A percentile compares a stretch with the other conserved stretches of the same genome.
phyloP scores from a whole-genome alignment of 2,888 invertebrate genomes.

The Escarpia spicata region DNA sequence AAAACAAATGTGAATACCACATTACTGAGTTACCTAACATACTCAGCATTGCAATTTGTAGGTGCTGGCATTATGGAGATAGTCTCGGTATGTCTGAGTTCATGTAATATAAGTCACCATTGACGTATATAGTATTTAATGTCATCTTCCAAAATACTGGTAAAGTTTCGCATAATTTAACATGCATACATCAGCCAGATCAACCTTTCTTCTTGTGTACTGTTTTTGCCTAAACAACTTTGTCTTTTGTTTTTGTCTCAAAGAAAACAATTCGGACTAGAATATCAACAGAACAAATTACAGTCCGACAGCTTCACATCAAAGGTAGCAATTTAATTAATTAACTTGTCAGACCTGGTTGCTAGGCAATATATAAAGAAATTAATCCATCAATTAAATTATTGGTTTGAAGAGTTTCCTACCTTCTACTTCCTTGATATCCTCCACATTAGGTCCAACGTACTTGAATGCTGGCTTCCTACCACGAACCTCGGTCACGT shows the following conservation, averaged over 20 bases:
- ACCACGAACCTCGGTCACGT: constrained; percentile 71
- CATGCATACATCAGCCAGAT: too few species aligned
- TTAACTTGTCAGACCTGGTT: too few species aligned
- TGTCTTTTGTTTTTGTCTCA: too few species aligned
- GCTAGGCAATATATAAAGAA: neutral
- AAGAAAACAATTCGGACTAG: too few species aligned
- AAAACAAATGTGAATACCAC: neutral
- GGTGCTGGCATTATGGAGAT: too few species aligned
- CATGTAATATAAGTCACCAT: too few species aligned
- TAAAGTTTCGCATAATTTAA: too few species aligned
- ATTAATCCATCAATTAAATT: neutral
- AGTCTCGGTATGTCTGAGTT: too few species aligned
- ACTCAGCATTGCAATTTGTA: neutral
- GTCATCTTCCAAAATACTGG: too few species aligned
- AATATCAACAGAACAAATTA: neutral
- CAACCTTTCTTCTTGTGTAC: too few species aligned
- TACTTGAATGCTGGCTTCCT: constrained; percentile 77
- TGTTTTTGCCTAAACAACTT: too few species aligned
- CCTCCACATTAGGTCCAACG: constrained; percentile 68
- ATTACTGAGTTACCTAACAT: neutral
- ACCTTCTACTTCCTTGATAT: constrained; percentile 25
- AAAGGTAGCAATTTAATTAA: constrained; percentile 1
- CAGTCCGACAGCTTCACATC: neutral
- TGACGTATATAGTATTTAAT: too few species aligned
- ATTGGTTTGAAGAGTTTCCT: neutral